phyloP scores from a whole-genome alignment of 2,797 vertebrate species.

The Sebastolobus alascanus region DNA sequence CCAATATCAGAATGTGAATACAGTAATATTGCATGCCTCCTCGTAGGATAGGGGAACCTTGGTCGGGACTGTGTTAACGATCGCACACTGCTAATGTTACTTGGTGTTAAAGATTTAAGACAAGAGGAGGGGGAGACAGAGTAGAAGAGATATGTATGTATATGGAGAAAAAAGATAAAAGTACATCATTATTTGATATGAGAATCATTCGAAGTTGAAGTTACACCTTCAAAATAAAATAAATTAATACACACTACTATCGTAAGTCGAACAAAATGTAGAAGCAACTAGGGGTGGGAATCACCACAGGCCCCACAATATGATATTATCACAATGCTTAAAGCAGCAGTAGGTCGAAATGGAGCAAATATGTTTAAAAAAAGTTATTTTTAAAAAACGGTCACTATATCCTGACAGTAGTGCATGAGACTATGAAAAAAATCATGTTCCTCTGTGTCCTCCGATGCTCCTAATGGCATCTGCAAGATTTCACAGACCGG shows the following conservation, averaged over 20 bases:
- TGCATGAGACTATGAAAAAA: too few species aligned
- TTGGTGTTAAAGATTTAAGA: constrained; percentile 84
- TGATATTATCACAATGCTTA: too few species aligned
- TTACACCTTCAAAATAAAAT: constrained; percentile 81
- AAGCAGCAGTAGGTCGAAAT: too few species aligned
- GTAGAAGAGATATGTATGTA: constrained; percentile 47
- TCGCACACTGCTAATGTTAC: constrained; percentile 85
- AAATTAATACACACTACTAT: constrained; percentile 71
- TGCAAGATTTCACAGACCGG: too few species aligned
- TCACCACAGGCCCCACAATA: too few species aligned
- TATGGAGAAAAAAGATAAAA: constrained; percentile 48
- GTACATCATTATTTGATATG: constrained; percentile 1
- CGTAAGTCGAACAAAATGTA: neutral
- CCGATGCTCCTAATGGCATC: too few species aligned
- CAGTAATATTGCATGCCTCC: constrained; percentile 74
- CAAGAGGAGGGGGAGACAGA: constrained; percentile 70
- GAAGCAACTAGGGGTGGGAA: neutral
- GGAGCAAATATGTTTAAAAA: too few species aligned
- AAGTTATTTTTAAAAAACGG: too few species aligned
- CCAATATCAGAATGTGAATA: constrained; percentile 81
- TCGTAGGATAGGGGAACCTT: constrained; percentile 81
- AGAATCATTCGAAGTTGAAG: constrained; percentile 64
- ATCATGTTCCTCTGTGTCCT: too few species aligned
- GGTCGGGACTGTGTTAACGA: constrained; percentile 77
- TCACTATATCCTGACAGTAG: too few species aligned